Conservation (phyloP, 2,797 vertebrate species). For the Hydrocynus forskahlii region DNA sequence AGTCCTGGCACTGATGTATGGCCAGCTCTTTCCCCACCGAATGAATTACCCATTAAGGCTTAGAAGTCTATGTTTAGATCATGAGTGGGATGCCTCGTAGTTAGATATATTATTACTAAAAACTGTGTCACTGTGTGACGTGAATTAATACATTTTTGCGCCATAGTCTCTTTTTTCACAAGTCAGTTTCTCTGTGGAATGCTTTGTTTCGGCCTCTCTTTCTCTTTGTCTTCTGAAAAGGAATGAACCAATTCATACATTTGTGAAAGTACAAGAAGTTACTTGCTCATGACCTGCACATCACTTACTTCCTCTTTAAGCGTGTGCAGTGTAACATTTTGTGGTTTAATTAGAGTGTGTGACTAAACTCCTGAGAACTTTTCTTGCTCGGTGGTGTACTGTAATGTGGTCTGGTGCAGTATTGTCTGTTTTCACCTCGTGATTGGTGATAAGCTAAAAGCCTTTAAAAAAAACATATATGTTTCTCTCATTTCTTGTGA, state of each 20-base stretch:
- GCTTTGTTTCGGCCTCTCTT: background rate
- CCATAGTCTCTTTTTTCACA: constrained; percentile 21
- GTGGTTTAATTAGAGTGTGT: constrained; percentile 81
- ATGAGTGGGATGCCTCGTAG: constrained; percentile 34
- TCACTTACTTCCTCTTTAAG: constrained; percentile 79
- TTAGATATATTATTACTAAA: constrained; percentile 47
- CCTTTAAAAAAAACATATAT: too few relatives aligned
- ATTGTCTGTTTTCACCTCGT: constrained; percentile 75
- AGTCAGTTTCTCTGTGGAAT: constrained; percentile 19
- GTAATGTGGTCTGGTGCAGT: constrained; percentile 56
- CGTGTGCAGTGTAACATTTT: constrained; percentile 80
- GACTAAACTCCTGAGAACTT: constrained; percentile 75
- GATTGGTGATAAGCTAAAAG: too few relatives aligned
- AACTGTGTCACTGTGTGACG: constrained; percentile 39
- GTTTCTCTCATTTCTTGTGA: too few relatives aligned
- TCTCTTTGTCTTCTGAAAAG: background rate
- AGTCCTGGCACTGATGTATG: constrained; percentile 43
- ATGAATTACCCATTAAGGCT: constrained; percentile 50
- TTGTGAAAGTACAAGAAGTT: constrained; percentile 60
- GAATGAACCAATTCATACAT: background rate
- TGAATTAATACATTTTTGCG: constrained; percentile 38
- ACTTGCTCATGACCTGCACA: constrained; percentile 78
- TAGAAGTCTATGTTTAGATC: constrained; percentile 50
- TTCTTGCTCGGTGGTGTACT: constrained; percentile 61
- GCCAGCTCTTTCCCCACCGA: constrained; percentile 30